Evolutionary conservation across 53 echinoderm and acorn worm species (phyloP).

Genomic region (Holothuria leucospilota): DNA sequence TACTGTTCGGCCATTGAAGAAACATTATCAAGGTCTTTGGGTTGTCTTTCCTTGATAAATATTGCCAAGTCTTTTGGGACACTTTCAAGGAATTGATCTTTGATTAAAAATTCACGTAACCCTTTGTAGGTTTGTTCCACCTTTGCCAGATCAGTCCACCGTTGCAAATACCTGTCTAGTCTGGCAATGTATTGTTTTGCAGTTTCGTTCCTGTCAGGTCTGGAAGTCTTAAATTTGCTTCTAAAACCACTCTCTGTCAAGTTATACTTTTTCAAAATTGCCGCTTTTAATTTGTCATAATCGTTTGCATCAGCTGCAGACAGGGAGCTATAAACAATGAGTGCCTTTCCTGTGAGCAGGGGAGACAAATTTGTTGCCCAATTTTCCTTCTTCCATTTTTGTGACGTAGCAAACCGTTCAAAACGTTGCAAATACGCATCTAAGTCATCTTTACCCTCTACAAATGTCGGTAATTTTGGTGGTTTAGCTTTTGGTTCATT

Average conservation of each 20-base stretch:
- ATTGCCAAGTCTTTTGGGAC: neutral
- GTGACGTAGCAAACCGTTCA: slow-evolving; percentile 21
- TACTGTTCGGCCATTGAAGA: slow-evolving; percentile 28
- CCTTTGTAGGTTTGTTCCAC: too few species aligned
- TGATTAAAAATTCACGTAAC: too few species aligned
- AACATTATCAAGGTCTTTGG: neutral
- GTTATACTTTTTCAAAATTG: neutral
- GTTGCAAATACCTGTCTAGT: slow-evolving; percentile 4
- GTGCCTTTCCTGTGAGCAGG: slow-evolving; percentile 24
- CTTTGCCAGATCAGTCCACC: too few species aligned
- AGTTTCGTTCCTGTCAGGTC: slow-evolving; percentile 34
- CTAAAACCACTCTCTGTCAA: slow-evolving; percentile 50
- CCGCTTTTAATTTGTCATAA: slow-evolving; percentile 20
- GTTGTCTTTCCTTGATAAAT: neutral
- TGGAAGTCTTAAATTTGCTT: slow-evolving; percentile 31
- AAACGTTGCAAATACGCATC: slow-evolving; percentile 44
- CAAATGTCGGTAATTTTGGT: slow-evolving; percentile 27
- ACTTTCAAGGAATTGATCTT: too few species aligned
- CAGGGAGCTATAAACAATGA: slow-evolving; percentile 11
- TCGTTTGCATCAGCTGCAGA: slow-evolving; percentile 14
- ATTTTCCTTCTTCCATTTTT: neutral
- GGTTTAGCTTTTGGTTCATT: neutral
- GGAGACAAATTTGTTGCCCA: slow-evolving; percentile 24
- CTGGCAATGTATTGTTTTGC: slow-evolving; percentile 15
- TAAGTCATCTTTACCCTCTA: slow-evolving; percentile 40